Percentiles rank a stretch among this genome's conserved stretches.
These are phyloP conservation scores for Tipula lateralis DNA, from an alignment of 2,888 invertebrate genomes.

Conservation along the genomic window DNA sequence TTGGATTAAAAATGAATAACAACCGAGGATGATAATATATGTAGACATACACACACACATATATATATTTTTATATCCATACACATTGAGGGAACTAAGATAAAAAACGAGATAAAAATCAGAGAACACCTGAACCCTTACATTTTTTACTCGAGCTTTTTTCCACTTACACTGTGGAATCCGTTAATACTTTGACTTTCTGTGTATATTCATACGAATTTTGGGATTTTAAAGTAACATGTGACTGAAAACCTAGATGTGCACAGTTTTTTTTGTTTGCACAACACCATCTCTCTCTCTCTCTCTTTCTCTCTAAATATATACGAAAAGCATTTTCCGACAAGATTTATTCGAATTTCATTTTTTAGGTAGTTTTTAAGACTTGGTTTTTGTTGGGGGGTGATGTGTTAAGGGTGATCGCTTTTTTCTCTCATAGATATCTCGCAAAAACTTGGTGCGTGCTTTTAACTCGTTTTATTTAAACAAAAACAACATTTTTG, in stretches of 20 bases:
- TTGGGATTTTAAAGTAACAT: not conserved
- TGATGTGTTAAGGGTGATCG: not conserved
- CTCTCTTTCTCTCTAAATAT: not conserved
- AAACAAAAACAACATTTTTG: not conserved
- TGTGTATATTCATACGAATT: not conserved
- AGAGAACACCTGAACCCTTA: not conserved
- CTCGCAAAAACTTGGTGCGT: not conserved
- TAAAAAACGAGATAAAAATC: not conserved
- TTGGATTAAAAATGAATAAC: conserved; percentile 13
- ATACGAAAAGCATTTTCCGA: not conserved
- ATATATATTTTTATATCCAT: not conserved
- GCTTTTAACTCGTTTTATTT: not conserved
- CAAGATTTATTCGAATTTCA: not conserved
- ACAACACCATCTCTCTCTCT: not conserved
- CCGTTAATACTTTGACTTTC: not conserved
- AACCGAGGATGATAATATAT: not conserved
- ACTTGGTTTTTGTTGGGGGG: not conserved
- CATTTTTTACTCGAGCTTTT: not conserved
- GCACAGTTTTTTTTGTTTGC: not conserved
- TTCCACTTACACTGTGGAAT: not conserved
- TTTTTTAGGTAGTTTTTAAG: not conserved
- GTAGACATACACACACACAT: not conserved
- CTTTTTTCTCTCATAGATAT: not conserved
- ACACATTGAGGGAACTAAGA: not conserved
- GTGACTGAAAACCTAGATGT: not conserved